A percentile compares a stretch with the other conserved stretches of the same genome.
Conservation (phyloP, 2,888 invertebrate genomes). For the Uropetala carovei region DNA sequence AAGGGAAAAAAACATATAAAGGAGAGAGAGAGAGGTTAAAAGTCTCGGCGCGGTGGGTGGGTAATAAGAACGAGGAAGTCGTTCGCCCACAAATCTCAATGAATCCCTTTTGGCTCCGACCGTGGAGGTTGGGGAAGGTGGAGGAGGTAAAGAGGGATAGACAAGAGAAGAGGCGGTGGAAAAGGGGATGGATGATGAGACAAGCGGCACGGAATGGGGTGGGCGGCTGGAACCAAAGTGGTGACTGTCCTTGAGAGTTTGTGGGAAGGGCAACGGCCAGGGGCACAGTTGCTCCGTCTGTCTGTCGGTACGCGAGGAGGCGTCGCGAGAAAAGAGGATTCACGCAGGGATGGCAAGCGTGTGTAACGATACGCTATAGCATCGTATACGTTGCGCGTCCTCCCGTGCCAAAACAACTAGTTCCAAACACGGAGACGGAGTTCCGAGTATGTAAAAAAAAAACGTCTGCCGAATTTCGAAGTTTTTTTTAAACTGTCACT, state of each 20-base stretch:
- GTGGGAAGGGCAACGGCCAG: slow-evolving; percentile 54
- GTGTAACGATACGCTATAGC: not conserved
- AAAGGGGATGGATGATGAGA: not conserved
- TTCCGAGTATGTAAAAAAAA: not conserved
- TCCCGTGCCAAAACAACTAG: not conserved
- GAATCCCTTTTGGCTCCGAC: slow-evolving; percentile 9
- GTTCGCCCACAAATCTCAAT: slow-evolving; percentile 58
- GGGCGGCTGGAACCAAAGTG: slow-evolving; percentile 33
- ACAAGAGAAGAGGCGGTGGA: not conserved
- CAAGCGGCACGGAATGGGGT: slow-evolving; percentile 14
- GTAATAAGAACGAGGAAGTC: slow-evolving; percentile 15
- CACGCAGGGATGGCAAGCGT: too few relatives aligned
- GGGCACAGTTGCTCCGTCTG: slow-evolving; percentile 31
- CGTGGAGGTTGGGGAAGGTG: too few relatives aligned
- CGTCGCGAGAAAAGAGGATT: too few relatives aligned
- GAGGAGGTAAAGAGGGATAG: not conserved
- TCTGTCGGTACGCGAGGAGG: not conserved
- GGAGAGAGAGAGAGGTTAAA: not conserved
- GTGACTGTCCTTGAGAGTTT: slow-evolving; percentile 41
- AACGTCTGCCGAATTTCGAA: not conserved
- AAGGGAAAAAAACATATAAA: too few relatives aligned
- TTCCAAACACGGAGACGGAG: not conserved
- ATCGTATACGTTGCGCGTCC: not conserved
- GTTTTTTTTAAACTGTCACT: not conserved
- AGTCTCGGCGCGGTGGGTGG: not conserved